A percentile compares a stretch with the other conserved stretches of the same genome.
These are phyloP conservation scores for Channa striata DNA, from an alignment of 2,797 vertebrate species.

Conservation along the genomic window DNA sequence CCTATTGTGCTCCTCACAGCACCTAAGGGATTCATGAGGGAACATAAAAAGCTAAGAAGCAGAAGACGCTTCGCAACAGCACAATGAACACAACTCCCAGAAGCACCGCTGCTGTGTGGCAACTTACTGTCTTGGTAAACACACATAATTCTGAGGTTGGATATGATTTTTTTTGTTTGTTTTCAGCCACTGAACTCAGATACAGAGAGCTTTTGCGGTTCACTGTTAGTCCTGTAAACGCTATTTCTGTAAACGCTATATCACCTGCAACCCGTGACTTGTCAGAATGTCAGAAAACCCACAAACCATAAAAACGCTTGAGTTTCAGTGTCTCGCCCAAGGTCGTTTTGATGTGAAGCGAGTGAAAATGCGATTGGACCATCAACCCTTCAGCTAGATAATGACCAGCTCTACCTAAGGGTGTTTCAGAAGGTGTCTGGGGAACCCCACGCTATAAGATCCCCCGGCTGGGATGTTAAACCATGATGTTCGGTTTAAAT, in stretches of 20 bases:
- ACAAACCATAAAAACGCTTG: not conserved
- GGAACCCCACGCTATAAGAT: no score
- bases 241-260: not conserved
- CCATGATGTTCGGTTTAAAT: not conserved
- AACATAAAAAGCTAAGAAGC: slow-evolving; percentile 56
- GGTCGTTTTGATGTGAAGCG: no score
- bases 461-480: not conserved
- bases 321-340: no score
- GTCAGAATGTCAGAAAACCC: not conserved
- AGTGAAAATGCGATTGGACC: no score
- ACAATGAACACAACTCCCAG: slow-evolving; percentile 43
- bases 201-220: not conserved
- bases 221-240: not conserved
- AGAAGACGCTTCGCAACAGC: slow-evolving; percentile 23
- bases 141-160: slow-evolving; percentile 17
- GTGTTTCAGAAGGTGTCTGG: no score
- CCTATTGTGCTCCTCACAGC: slow-evolving; percentile 64
- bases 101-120: slow-evolving; percentile 10
- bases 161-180: not conserved
- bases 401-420: no score
- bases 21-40: slow-evolving; percentile 62
- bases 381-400: no score
- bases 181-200: slow-evolving; percentile 17
- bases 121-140: slow-evolving; percentile 19
- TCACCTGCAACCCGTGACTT: no score